Evolutionary conservation across 2,797 vertebrate species (phyloP), one percentile per base, ranked within the genome.

Genomic region (Brachyalestes nurse): DNA sequence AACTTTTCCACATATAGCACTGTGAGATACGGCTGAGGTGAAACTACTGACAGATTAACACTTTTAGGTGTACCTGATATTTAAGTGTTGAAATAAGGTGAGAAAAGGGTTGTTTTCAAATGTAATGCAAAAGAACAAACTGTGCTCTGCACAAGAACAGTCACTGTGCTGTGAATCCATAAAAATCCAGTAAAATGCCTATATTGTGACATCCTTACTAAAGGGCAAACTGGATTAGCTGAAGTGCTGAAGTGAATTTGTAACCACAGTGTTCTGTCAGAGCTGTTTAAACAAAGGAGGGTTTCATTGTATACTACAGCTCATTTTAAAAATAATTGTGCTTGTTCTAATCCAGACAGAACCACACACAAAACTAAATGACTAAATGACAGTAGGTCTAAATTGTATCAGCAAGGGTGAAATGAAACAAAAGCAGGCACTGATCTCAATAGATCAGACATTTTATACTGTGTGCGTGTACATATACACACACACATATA

Each of bases 331-430:
- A 14, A 17, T 34, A 21, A 72, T 47, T 17, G 34, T 72, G 60
- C 53, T 67, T 53, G 6, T 71, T 38, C 6, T 61, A 70, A 51
- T 55, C 28, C 40, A 42, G 47, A 64, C n/a, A 81, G 71, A 69
- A 28, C 47, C 45, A 51, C 64, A 77, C 19, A 81, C 42, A 75
- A 38, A 51, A 19, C 47, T 49, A 21, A 53, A n/a, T 51, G 13
- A 51, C 47, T 34, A 34, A 34, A 34, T 34, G 4, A 16, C 10
- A 19, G 17, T 10, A 2, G 64, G 19, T 10, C 17, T 70, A 49
- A 47, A 7, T 49, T 16, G 13, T 25, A 2, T 70, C 7, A 40
- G 34, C 62, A 65, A 38, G 6, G 28, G 61, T 62, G 23, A 62
- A 62, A 65, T 40, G 21, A 61, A 61, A 61, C 21, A 23, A 61